Evolutionary conservation across 2,113 vertebrate genomes (phyloP).

Genomic region (Prietella phreatophila): DNA sequence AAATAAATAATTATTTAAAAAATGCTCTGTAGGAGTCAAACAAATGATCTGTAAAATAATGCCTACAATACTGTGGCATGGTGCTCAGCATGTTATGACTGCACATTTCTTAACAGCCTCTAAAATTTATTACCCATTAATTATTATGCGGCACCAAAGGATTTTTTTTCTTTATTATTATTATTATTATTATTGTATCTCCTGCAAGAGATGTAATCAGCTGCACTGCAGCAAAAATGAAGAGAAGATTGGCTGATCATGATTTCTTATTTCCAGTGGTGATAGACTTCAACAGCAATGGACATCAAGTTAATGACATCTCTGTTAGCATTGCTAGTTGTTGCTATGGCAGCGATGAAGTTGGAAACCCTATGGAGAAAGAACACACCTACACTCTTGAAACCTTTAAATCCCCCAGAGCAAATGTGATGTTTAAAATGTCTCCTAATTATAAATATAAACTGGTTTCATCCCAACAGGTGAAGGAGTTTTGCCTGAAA

Average conservation of each 20-base stretch:
- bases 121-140: neutral
- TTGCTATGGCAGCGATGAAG: neutral
- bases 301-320: conserved; percentile 1
- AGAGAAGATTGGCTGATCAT: conserved; percentile 11
- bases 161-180: no score
- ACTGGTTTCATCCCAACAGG: neutral
- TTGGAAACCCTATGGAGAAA: neutral
- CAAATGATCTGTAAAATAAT: neutral
- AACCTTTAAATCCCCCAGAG: neutral
- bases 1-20: no score
- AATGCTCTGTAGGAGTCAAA: no score
- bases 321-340: neutral
- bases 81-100: neutral
- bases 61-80: neutral
- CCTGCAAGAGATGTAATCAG: neutral
- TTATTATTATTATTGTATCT: neutral
- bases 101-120: neutral
- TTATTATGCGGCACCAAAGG: neutral
- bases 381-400: neutral
- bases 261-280: neutral
- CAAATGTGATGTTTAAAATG: neutral
- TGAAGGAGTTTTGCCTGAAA: neutral
- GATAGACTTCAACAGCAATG: neutral
- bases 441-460: neutral
- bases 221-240: neutral